phyloP scores from a whole-genome alignment of 2,797 vertebrate genomes.

The Merluccius polli region DNA sequence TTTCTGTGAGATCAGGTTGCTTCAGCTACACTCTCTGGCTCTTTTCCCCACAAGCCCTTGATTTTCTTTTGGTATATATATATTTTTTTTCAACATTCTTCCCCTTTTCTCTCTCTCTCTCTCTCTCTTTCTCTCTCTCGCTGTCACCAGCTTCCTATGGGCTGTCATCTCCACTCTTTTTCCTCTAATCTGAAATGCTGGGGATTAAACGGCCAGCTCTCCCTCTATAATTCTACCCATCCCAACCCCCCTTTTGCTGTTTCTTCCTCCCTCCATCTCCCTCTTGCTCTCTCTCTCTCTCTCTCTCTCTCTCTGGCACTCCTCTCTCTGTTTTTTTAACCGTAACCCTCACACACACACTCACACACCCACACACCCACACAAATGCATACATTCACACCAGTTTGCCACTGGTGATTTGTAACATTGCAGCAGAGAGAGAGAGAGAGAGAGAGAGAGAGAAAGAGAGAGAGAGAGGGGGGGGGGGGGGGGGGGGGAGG shows the following conservation, averaged over 20 bases:
- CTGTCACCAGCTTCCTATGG: constrained; percentile 18
- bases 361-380: constrained; percentile 10
- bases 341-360: neutral
- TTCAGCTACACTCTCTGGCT: too few species aligned
- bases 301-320: constrained; percentile 12
- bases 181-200: constrained; percentile 74
- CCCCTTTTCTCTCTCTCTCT: neutral
- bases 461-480: constrained; percentile 14
- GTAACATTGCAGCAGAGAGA: constrained; percentile 46
- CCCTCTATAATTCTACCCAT: constrained; percentile 56
- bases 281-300: constrained; percentile 7
- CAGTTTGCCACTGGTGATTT: constrained; percentile 57
- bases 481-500: neutral
- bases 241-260: constrained; percentile 19
- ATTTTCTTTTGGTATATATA: too few species aligned
- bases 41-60: too few species aligned
- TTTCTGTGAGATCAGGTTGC: too few species aligned
- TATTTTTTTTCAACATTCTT: too few species aligned
- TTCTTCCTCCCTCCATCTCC: constrained; percentile 16
- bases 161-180: constrained; percentile 57
- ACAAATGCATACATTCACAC: constrained; percentile 7
- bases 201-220: constrained; percentile 70
- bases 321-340: constrained; percentile 8
- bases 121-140: constrained; percentile 12
- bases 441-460: constrained; percentile 46